Percentiles rank a stretch among this genome's conserved stretches.
Evolutionary conservation across 1,140 invertebrate genomes (phyloP).

Genomic region (Zaprionus ghesquierei): DNA sequence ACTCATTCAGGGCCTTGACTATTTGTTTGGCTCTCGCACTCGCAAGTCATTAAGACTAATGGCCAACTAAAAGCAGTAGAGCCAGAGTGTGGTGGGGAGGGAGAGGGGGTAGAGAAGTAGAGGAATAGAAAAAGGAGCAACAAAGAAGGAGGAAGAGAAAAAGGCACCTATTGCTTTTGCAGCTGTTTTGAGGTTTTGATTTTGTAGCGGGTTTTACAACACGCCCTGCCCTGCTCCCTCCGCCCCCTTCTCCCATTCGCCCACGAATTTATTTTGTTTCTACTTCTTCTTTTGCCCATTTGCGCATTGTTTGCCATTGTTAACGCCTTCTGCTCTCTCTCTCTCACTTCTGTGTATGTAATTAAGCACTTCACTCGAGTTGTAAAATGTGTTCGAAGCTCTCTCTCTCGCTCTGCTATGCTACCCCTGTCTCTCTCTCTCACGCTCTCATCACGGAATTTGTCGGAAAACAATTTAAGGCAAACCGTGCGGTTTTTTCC

Average conservation of each 20-base stretch:
- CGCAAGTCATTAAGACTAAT: conserved; percentile 75
- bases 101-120: neutral
- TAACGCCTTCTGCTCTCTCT: conserved; percentile 5
- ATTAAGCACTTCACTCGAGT: conserved; percentile 75
- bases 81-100: neutral
- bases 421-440: neutral
- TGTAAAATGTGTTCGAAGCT: conserved; percentile 70
- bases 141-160: neutral
- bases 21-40: conserved; percentile 25
- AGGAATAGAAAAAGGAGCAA: neutral
- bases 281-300: conserved; percentile 40
- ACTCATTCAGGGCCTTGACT: conserved; percentile 31
- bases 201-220: conserved; percentile 51
- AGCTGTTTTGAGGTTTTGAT: conserved; percentile 58
- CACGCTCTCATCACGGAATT: conserved; percentile 44
- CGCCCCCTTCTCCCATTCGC: neutral
- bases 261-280: conserved; percentile 48
- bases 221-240: conserved; percentile 3
- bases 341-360: conserved; percentile 34
- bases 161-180: conserved; percentile 18
- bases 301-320: conserved; percentile 53
- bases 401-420: conserved; percentile 6
- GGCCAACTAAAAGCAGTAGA: conserved; percentile 54
- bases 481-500: conserved; percentile 42
- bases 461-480: conserved; percentile 75